Conservation (phyloP, 2,113 vertebrate genomes). For the Campylomormyrus numenius region DNA sequence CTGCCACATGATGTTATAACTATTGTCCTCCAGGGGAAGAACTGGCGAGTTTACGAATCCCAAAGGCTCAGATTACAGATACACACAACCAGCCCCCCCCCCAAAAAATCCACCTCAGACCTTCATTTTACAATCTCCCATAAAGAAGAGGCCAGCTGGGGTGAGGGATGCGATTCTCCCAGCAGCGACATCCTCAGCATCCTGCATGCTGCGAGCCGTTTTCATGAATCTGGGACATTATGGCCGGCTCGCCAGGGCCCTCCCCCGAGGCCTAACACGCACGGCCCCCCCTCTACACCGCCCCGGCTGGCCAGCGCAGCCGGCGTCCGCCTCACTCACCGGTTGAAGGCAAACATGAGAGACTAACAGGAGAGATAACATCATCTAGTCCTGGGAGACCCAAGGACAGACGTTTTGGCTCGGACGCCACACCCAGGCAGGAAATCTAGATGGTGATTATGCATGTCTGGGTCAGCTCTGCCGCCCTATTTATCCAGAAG, state of each 20-base stretch:
- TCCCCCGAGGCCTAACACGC: not conserved
- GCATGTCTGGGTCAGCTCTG: not conserved
- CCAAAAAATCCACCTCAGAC: not conserved
- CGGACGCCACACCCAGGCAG: not conserved
- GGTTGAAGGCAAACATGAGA: not conserved
- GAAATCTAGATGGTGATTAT: not conserved
- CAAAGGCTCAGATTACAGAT: not conserved
- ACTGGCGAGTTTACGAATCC: not conserved
- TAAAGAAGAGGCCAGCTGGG: not conserved
- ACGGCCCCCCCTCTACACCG: not conserved
- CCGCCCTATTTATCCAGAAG: not conserved
- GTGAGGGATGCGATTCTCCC: not conserved
- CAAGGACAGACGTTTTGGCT: not conserved
- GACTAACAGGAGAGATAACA: not conserved
- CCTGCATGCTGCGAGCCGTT: not conserved
- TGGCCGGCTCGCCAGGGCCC: not conserved
- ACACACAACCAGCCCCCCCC: not conserved
- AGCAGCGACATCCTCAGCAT: not conserved
- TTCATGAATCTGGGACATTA: not conserved
- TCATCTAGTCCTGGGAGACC: not conserved
- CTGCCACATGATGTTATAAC: not conserved
- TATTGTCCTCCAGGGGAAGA: not conserved
- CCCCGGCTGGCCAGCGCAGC: not conserved
- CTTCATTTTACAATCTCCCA: not conserved
- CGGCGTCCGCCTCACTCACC: not conserved